Evolutionary conservation across 2,888 invertebrate genomes (phyloP).

Genomic region (Gasteruption jaculator): DNA sequence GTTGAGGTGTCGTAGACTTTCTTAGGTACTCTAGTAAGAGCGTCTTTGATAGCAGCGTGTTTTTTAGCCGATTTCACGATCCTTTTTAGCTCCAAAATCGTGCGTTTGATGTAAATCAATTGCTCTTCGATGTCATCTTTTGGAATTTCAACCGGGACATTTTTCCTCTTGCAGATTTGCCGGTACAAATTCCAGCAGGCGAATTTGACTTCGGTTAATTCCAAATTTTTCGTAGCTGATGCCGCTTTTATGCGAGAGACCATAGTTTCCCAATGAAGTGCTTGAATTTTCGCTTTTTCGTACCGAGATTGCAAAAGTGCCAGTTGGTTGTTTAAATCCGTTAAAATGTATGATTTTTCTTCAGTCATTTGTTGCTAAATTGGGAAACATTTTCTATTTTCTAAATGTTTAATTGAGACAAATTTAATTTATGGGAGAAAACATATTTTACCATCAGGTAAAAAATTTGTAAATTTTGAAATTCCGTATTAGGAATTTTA

Average conservation of each 20-base stretch:
- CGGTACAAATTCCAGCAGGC: slow-evolving; percentile 62
- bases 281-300: slow-evolving; percentile 58
- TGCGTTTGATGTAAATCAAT: slow-evolving; percentile 60
- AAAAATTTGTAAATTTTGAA: too few species aligned
- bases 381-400: slow-evolving; percentile 3
- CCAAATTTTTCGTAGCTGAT: slow-evolving; percentile 55
- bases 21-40: too few species aligned
- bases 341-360: slow-evolving; percentile 60
- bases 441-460: too few species aligned
- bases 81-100: slow-evolving; percentile 54
- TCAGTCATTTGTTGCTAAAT: slow-evolving; percentile 54
- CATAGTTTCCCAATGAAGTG: slow-evolving; percentile 61
- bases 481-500: too few species aligned
- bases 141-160: slow-evolving; percentile 44
- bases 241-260: slow-evolving; percentile 60
- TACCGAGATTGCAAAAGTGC: slow-evolving; percentile 60
- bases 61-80: slow-evolving; percentile 28
- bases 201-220: slow-evolving; percentile 57
- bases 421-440: too few species aligned
- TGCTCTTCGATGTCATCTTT: slow-evolving; percentile 59
- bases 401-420: slow-evolving; percentile 2
- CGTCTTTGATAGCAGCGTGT: slow-evolving; percentile 47
- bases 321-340: slow-evolving; percentile 62
- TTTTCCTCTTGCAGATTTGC: slow-evolving; percentile 61
- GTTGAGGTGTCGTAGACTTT: too few species aligned